These are phyloP conservation scores for Nannospalax galili DNA, from an alignment of 2,113 vertebrate genomes.

Conservation along the genomic window DNA sequence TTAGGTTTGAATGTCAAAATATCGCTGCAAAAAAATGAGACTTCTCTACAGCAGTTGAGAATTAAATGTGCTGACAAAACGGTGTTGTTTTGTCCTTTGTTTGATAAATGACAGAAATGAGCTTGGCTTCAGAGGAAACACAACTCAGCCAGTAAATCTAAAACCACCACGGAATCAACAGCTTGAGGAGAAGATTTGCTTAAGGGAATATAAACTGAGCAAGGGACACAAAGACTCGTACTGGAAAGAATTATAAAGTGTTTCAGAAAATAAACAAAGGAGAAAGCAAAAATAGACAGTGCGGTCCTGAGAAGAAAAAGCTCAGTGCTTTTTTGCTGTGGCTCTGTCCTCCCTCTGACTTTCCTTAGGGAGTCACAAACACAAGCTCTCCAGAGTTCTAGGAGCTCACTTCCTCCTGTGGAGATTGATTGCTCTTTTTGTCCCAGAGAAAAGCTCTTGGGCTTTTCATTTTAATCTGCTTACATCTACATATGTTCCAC, in stretches of 20 bases:
- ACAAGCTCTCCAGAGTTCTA: not conserved
- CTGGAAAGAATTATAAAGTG: slow-evolving; percentile 18
- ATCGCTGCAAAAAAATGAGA: accelerated
- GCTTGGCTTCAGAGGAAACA: not conserved
- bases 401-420: not conserved
- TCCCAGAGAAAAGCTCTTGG: not conserved
- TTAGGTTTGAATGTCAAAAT: slow-evolving; percentile 45
- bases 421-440: not conserved
- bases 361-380: not conserved
- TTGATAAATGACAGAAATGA: slow-evolving; percentile 43
- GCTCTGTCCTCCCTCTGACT: not conserved
- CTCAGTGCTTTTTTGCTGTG: not conserved
- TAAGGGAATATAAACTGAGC: slow-evolving; percentile 35
- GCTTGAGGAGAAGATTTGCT: slow-evolving; percentile 28
- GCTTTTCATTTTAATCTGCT: not conserved
- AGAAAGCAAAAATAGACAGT: not conserved
- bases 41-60: not conserved
- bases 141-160: not conserved
- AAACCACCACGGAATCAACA: slow-evolving; percentile 1
- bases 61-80: not conserved
- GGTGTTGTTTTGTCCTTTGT: not conserved
- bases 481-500: not conserved
- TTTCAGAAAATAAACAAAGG: not conserved
- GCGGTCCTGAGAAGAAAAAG: slow-evolving; percentile 30
- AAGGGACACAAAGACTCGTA: not conserved